phyloP scores from a whole-genome alignment of 1,140 invertebrate genomes.

The Nilaparvata lugens region DNA sequence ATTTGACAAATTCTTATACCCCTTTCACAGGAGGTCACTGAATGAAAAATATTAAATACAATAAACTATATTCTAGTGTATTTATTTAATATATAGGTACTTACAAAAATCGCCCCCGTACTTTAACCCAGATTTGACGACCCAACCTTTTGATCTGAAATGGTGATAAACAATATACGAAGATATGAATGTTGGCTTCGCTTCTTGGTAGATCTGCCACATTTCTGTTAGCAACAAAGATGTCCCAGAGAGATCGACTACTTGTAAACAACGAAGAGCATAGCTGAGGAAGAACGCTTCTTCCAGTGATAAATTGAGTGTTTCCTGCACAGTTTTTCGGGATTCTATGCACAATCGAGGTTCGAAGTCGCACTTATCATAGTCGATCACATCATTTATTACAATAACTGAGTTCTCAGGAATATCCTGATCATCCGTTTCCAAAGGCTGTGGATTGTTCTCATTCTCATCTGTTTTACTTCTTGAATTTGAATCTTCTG shows the following conservation, averaged over 20 bases:
- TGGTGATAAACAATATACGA: conserved; percentile 78
- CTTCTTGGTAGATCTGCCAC: conserved; percentile 53
- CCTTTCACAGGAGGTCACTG: too few species aligned
- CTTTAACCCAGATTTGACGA: conserved; percentile 79
- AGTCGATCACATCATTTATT: too few species aligned
- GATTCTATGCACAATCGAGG: conserved; percentile 17
- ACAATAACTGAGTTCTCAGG: too few species aligned
- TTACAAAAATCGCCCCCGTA: conserved; percentile 83
- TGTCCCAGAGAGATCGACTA: conserved; percentile 45
- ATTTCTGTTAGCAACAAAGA: conserved; percentile 44
- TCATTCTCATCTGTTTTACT: too few species aligned
- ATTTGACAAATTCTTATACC: too few species aligned
- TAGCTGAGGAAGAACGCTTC: conserved; percentile 74
- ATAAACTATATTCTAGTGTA: too few species aligned
- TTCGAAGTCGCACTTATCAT: too few species aligned
- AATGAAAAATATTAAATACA: too few species aligned
- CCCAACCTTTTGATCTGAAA: conserved; percentile 79
- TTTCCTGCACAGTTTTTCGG: conserved; percentile 42
- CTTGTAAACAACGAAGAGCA: conserved; percentile 60
- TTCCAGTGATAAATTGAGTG: conserved; percentile 54
- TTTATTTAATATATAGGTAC: too few species aligned
- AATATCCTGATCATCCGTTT: too few species aligned
- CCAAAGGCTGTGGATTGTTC: too few species aligned
- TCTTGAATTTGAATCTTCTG: too few species aligned
- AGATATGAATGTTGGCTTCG: conserved; percentile 53